Percentiles rank a stretch among this genome's conserved stretches.
phyloP scores from a whole-genome alignment of 2,113 vertebrate genomes.

The Notothenia coriiceps region DNA sequence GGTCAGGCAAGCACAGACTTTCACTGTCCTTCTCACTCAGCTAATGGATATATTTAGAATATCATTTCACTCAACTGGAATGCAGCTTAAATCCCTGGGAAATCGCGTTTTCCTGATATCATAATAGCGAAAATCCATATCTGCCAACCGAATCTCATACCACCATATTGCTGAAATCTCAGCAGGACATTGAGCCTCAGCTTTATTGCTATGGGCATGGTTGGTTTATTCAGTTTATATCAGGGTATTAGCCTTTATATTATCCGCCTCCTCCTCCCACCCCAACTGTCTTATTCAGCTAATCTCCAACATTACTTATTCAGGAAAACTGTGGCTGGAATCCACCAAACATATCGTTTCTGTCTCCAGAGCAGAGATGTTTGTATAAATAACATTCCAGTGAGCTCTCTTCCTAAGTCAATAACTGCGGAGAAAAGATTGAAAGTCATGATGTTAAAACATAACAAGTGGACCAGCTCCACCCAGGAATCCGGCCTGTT shows the following conservation, averaged over 20 bases:
- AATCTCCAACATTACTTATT: constrained; percentile 40
- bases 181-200: constrained; percentile 33
- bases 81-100: constrained; percentile 2
- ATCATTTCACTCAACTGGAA: constrained; percentile 44
- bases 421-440: constrained; percentile 67
- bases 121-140: constrained; percentile 16
- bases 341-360: constrained; percentile 39
- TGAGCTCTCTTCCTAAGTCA: constrained; percentile 73
- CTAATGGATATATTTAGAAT: neutral
- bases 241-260: neutral
- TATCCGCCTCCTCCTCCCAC: neutral
- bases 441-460: constrained; percentile 58
- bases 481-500: constrained; percentile 46
- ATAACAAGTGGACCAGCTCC: constrained; percentile 63
- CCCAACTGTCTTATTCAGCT: constrained; percentile 18
- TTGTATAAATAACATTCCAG: constrained; percentile 79
- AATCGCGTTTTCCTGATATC: constrained; percentile 12
- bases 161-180: constrained; percentile 17
- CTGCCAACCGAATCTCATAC: neutral
- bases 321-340: constrained; percentile 3
- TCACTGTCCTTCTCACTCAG: neutral
- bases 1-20: neutral
- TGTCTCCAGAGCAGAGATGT: constrained; percentile 58
- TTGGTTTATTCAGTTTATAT: neutral
- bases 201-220: neutral